These are phyloP conservation scores for Hylia prasina DNA, from an alignment of 2,113 vertebrate species.

Conservation along the genomic window DNA sequence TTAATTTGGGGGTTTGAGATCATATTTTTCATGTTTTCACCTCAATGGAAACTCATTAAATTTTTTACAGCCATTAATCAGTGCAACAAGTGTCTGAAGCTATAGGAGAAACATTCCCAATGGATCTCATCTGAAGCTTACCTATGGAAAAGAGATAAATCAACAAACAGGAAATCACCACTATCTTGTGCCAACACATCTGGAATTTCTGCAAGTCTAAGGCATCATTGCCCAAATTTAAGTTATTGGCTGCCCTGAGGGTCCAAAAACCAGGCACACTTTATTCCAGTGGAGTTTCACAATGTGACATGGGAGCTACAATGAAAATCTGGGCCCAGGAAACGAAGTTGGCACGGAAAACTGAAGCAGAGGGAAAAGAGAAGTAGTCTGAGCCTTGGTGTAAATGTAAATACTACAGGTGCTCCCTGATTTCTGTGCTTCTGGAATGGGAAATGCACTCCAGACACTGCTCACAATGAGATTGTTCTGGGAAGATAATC, in stretches of 20 bases:
- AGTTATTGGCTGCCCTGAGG: too few species aligned
- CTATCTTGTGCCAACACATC: not conserved
- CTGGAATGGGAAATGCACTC: not conserved
- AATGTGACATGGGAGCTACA: accelerated
- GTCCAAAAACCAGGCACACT: not conserved
- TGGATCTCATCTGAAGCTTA: not conserved
- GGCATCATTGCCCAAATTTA: too few species aligned
- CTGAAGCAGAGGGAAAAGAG: not conserved
- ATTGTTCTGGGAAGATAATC: not conserved
- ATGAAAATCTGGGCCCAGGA: not conserved
- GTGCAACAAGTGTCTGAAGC: not conserved
- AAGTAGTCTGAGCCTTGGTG: not conserved
- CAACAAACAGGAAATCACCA: not conserved
- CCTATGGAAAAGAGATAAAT: not conserved
- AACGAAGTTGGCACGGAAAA: not conserved
- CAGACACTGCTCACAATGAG: not conserved
- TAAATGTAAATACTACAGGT: not conserved
- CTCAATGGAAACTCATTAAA: not conserved
- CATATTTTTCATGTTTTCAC: not conserved
- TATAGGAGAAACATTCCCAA: not conserved
- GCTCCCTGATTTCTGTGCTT: not conserved
- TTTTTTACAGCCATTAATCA: not conserved
- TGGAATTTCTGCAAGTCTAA: accelerated
- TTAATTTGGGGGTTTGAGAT: not conserved
- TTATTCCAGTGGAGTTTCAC: not conserved